Base-by-base conservation (phyloP, 2,888 invertebrate species). In the Panzeria rudis region DNA sequence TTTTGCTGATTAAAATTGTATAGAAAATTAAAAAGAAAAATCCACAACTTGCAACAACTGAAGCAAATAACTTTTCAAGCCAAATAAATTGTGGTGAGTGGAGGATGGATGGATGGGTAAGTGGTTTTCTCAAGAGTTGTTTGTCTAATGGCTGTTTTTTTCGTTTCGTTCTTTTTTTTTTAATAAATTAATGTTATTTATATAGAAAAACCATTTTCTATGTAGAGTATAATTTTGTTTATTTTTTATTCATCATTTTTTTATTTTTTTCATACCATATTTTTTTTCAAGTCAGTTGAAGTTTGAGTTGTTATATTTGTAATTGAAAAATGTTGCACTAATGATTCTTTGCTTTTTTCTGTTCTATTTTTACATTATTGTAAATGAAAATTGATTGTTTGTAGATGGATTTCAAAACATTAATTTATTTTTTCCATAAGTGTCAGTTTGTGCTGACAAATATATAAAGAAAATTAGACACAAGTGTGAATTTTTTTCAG, bases 1-100 rank as follows among this genome's bases (percentile, higher is more conserved):
- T 90, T 90, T 88, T 89, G 86, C 89, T 90, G 90, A 91, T 91
- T 90, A 90, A 90, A 91, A 88, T 88, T 88, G 84, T 83, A 84
- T 83, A 83, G 85, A 72, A 87, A 76, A 59, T 41, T 54, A 47
- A 47, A 44, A 23, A 38, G 47, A 47, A 69, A 38, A 56, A 25
- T 35, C 9, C 15, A 17, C 32, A 56, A 38, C 38, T 25, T 8
- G 50, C 35, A 66, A n/a, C 56, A 35, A 32, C 44, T 62, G 64
- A 54, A 64, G 35, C 32, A 78, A 59, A 66, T 52, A 68, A 66
- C 35, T 47, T 77, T 41, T 66, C 38, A n/a, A 50, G 32, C 23
- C 52, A 68, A 75, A 61, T 52, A 56, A 75, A 6, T 54, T 62
- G 66, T 50, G 38, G 56, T 50, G 35, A 25, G 11, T 41, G 50